A percentile compares a stretch with the other conserved stretches of the same genome.
Conservation (phyloP, 2,888 invertebrate genomes). For the Tridacna crocea region DNA sequence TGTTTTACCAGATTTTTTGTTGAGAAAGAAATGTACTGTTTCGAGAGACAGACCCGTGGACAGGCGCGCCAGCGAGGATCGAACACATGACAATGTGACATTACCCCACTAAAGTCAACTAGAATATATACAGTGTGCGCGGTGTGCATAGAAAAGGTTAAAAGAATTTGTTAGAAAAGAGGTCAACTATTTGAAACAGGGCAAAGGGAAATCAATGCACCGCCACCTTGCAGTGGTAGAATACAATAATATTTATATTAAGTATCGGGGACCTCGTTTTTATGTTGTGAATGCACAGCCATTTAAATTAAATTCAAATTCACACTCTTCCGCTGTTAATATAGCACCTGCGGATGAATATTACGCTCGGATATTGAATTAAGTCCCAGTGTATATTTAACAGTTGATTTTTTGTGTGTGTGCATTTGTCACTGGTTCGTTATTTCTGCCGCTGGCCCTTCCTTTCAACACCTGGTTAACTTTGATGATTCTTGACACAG, state of each 20-base stretch:
- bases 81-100: no score
- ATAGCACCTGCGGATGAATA: conserved; percentile 22
- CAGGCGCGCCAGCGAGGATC: no score
- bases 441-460: conserved; percentile 6
- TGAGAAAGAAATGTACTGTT: no score
- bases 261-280: conserved; percentile 6
- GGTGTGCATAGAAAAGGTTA: no score
- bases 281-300: conserved; percentile 3
- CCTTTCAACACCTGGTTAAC: background rate
- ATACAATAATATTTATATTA: conserved; percentile 28
- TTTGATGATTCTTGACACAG: background rate
- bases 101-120: no score
- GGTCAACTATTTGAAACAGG: background rate
- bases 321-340: conserved; percentile 18
- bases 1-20: no score
- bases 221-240: conserved; percentile 5
- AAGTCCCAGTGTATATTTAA: conserved; percentile 9
- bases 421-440: conserved; percentile 13
- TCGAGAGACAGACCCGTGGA: no score
- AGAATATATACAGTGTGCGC: no score
- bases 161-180: no score
- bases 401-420: conserved; percentile 13
- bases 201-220: background rate
- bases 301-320: conserved; percentile 21
- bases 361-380: background rate